Base-by-base conservation (phyloP, 2,888 invertebrate genomes). In the Poecilus cupreus region DNA sequence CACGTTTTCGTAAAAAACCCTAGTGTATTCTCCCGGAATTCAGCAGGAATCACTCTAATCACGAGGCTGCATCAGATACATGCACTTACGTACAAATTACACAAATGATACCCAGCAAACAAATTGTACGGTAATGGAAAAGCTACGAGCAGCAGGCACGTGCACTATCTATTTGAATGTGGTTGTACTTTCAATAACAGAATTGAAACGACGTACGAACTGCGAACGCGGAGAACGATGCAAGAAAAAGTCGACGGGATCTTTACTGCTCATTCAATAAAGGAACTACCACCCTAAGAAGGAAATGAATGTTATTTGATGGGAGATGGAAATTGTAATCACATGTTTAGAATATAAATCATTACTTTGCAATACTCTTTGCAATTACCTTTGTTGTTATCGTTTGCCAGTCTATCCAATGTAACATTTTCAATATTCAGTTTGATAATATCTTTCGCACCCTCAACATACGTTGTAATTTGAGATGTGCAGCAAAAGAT, bases 61-160 rank as follows among this genome's bases (percentile, higher is more conserved):
- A 72, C 11, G 43, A 20, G 11, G 46, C 64, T 16, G 32, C 64
- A 68, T 68, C 39, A 37, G 76, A 76, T 76, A 76, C 51, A 54
- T 76, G 39, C 57, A 54, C 51, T 57, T 76, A 76, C 57, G 39
- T 32, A 37, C 57, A 37, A 76, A 76, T 76, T 76, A 76, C 76
- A 57, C 37, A 76, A 76, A 76, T 76, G 51, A 76, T 76, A 76
- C 32, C 32, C 26, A 10, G 39, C 10, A 18, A n/a, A 60, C 20
- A 72, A 72, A 72, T 72, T 72, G 76, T 54, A 76, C 32, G 39
- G 76, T 76, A 76, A 76, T 76, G 57, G 76, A 76, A 76, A 37
- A n/a, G 13, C 26, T 37, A 68, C 10, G 10, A 18, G 64, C 64
- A 68, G 37, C 10, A 18, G 37, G 64, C 64, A 68, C 64, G 64